phyloP scores from a whole-genome alignment of 2,113 vertebrate genomes.

The Symphodus melops region DNA sequence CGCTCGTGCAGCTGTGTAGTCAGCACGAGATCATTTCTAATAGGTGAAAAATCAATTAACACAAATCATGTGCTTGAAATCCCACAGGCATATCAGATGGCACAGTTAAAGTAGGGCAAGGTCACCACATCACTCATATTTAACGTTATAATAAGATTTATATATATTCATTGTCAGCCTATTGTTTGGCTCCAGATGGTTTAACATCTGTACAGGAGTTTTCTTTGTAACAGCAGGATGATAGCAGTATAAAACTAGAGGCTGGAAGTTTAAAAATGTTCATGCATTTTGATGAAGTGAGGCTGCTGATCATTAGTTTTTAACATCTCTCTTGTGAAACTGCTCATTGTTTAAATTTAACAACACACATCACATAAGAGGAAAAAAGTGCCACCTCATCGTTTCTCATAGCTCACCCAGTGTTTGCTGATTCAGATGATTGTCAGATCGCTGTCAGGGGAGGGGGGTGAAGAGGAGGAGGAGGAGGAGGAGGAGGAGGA shows the following conservation, averaged over 20 bases:
- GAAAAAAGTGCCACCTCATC: constrained; percentile 39
- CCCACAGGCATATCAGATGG: constrained; percentile 21
- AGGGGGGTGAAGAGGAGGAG: constrained; percentile 1
- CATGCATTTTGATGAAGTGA: too few species aligned
- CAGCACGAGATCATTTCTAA: background rate
- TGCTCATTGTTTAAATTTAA: background rate
- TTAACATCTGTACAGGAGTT: background rate
- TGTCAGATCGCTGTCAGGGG: background rate
- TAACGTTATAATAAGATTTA: background rate
- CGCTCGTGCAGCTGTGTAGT: background rate
- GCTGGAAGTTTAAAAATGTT: background rate
- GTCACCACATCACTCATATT: background rate
- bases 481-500: constrained; percentile 5
- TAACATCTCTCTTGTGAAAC: background rate
- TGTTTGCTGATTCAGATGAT: constrained; percentile 34
- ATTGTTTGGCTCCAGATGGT: background rate
- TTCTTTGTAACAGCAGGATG: background rate
- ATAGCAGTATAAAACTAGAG: background rate
- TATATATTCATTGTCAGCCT: too few species aligned
- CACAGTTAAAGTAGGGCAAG: constrained; percentile 37
- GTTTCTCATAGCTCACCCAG: constrained; percentile 7
- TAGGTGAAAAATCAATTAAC: background rate
- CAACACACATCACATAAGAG: background rate
- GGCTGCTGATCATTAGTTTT: too few species aligned
- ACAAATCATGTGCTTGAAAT: constrained; percentile 19